Conservation (phyloP, 1,140 invertebrate species). For the Drosophila littoralis region DNA sequence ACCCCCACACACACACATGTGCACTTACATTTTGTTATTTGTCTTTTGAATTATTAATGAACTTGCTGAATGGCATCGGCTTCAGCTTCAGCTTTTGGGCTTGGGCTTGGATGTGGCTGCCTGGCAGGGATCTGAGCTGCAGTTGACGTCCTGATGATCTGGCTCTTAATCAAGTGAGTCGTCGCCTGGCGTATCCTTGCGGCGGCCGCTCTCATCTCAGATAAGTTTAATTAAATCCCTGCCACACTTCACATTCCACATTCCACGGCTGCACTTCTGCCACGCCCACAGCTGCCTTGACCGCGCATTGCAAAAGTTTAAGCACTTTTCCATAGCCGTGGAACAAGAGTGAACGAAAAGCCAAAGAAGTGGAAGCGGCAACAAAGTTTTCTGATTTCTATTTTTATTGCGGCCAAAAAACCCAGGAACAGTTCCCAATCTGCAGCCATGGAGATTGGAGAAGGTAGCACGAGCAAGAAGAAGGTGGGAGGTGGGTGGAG, state of each 20-base stretch:
- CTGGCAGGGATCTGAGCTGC: not conserved
- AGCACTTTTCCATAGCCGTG: constrained; percentile 44
- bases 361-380: constrained; percentile 20
- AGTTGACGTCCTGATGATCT: constrained; percentile 47
- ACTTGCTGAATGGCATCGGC: constrained; percentile 49
- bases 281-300: constrained; percentile 23
- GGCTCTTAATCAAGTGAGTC: constrained; percentile 63
- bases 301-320: constrained; percentile 49
- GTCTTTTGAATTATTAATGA: constrained; percentile 68
- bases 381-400: constrained; percentile 75
- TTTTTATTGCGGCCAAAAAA: constrained; percentile 72
- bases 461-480: not conserved
- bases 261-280: constrained; percentile 26
- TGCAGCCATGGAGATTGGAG: constrained; percentile 28
- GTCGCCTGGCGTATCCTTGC: constrained; percentile 2
- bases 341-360: constrained; percentile 16
- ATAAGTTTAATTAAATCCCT: constrained; percentile 77
- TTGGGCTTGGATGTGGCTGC: not conserved
- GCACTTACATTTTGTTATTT: constrained; percentile 56
- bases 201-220: constrained; percentile 30
- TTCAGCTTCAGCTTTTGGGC: not conserved
- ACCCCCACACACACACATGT: constrained; percentile 15
- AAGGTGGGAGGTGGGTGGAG: too few relatives aligned
- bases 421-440: constrained; percentile 15
- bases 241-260: constrained; percentile 45